A percentile compares a stretch with the other conserved stretches of the same genome.
Conservation (phyloP, 2,888 invertebrate species). For the Ophion ellenae region DNA sequence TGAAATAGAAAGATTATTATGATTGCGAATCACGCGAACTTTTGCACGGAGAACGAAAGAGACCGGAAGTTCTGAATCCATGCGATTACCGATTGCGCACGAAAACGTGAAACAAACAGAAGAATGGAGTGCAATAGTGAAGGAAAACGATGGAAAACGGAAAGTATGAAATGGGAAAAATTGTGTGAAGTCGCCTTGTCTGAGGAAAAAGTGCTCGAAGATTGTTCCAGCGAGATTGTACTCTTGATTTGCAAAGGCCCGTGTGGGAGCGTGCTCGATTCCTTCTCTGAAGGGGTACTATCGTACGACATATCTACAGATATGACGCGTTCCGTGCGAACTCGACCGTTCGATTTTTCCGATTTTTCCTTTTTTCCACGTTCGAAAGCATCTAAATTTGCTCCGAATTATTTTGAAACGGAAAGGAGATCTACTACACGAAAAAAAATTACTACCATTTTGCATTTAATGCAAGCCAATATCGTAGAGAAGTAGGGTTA, state of each 20-base stretch:
- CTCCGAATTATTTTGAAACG: not conserved
- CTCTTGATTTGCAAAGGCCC: conserved; percentile 62
- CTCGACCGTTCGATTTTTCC: not conserved
- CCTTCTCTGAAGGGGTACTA: conserved; percentile 41
- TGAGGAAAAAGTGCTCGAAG: conserved; percentile 47
- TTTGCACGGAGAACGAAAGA: conserved; percentile 9
- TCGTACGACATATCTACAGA: conserved; percentile 17
- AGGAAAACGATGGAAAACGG: conserved; percentile 34
- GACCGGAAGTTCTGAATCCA: conserved; percentile 51
- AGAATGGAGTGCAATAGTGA: not conserved
- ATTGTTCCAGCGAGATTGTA: conserved; percentile 61
- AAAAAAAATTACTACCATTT: not conserved
- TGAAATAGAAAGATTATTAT: conserved; percentile 26
- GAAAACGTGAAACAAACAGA: conserved; percentile 24
- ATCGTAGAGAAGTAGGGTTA: no score
- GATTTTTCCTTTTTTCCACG: not conserved
- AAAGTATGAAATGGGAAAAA: conserved; percentile 44
- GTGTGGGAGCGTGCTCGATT: conserved; percentile 66
- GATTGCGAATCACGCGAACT: conserved; percentile 47
- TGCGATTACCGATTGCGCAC: conserved; percentile 51
- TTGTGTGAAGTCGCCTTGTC: conserved; percentile 29
- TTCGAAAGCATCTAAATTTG: not conserved
- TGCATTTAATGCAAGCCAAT: no score
- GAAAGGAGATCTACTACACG: not conserved
- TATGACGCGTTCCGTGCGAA: conserved; percentile 2